Evolutionary conservation across 1,140 invertebrate species (phyloP), one percentile per base, ranked within the genome.

Genomic region (Orchesella cincta): DNA sequence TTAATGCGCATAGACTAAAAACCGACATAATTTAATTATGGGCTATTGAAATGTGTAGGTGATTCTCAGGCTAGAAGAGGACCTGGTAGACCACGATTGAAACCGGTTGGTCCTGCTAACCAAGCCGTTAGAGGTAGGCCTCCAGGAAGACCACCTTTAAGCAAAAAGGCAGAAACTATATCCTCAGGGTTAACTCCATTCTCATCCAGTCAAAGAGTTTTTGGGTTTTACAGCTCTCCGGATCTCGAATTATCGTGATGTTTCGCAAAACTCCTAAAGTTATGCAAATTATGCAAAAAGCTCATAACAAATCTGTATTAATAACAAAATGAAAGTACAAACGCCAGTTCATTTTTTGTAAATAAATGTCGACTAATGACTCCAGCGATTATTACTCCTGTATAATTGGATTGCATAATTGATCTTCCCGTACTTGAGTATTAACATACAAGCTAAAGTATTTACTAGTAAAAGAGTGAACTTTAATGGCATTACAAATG

Each of bases 31-130:
- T n/a, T n/a, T n/a, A n/a, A n/a, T n/a, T n/a, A n/a, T n/a, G n/a
- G n/a, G n/a, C 51, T 28, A 36, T 29, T 52, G 31, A 52, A 8
- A 36, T 20, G 26, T 29, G 16, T 31, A 77, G 20, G 28, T 16
- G 26, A 23, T n/a, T 35, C 52, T 23, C 12, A 36, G 16, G 31
- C 46, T 51, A 31, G 90, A 75, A 85, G 92, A 31, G 92, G 92
- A 14, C 92, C 93, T 0, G 93, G 93, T 20, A 84, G 94, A 81
- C 93, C 93, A 0, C 86, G 92, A 2, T 85, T 92, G 5, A 88
- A 89, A 79, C 90, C 88, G 1, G 86, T 87, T 52, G 91, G 90
- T 1, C 91, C 90, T 0, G 85, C 88, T 0, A 88, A 92, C 83
- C 86, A 88, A 72, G 89, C 89, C 23, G 86, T 87, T 29, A 87